Evolutionary conservation across 2,113 vertebrate species (phyloP), one percentile per base, ranked within the genome.

Genomic region (Osmerus mordax): DNA sequence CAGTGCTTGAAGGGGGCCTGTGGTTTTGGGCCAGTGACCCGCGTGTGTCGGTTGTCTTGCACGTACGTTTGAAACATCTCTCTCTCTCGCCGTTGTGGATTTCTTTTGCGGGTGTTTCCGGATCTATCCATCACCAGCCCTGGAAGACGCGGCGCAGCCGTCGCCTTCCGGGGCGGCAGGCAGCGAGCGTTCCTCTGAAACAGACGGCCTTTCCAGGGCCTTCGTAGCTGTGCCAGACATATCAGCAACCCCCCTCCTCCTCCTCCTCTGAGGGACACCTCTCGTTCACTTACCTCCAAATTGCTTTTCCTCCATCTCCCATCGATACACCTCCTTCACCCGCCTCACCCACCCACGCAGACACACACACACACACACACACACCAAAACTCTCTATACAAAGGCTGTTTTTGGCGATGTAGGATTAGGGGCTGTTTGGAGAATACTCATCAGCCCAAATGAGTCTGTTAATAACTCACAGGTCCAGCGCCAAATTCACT

Each of bases 1-100:
- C 91, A 89, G 84, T 61, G 68, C 77, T 78, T 84, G 86, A 87
- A 81, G 41, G 80, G 69, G 83, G 70, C 72, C 68, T 71, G 69
- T 88, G 86, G 91, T 88, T 47, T 85, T 89, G 88, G 85, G 83
- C 88, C 86, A 87, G 73, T 76, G 85, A 89, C 86, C 84, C 81
- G 83, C 76, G 55, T 77, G 76, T 82, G 80, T 86, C 74, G 87
- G 76, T 71, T 67, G 72, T 74, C 77, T 83, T 81, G 80, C 76
- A 81, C 78, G 80, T 81, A 76, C 47, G 54, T 32, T 59, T 66
- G 72, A 81, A 78, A 68, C 65, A 83, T 73, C 74, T 84, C 64
- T 73, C 74, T 84, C 64, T 54, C 29, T 80, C 74, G 81, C 77
- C 65, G 9, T 12, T 47, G 25, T 28, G 25, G 7, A 79, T 53